These are phyloP conservation scores for Nerophis lumbriciformis DNA, from an alignment of 2,113 vertebrate species.

Conservation along the genomic window DNA sequence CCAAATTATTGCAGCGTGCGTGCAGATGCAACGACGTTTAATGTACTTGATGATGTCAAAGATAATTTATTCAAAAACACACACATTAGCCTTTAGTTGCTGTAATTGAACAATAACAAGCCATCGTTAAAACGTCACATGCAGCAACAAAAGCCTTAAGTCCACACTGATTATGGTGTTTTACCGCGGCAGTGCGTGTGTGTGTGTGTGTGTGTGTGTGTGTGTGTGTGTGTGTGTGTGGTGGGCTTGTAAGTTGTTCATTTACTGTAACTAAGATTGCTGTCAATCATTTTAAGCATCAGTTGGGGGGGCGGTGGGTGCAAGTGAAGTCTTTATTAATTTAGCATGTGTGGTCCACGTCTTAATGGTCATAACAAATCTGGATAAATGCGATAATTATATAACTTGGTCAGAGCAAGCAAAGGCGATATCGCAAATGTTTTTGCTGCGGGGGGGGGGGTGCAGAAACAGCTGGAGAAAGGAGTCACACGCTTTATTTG, in stretches of 20 bases:
- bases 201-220: neutral
- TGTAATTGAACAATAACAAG: neutral
- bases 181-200: neutral
- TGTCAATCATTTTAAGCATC: conserved; percentile 12
- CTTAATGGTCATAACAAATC: neutral
- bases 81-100: neutral
- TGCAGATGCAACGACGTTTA: no score
- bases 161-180: neutral
- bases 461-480: conserved; percentile 33
- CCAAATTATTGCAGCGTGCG: no score
- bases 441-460: conserved; percentile 32
- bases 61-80: neutral
- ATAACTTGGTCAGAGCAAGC: no score
- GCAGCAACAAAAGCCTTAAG: neutral
- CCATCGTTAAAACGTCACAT: conserved; percentile 4
- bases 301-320: neutral
- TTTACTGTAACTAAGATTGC: conserved; percentile 7
- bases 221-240: conserved; percentile 1
- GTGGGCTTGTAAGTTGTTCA: neutral
- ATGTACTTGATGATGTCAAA: neutral
- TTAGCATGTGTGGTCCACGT: neutral
- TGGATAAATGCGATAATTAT: no score
- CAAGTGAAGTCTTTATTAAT: conserved; percentile 1
- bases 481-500: conserved; percentile 24
- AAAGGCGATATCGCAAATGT: conserved; percentile 9